Evolutionary conservation across 2,888 invertebrate species (phyloP).

Genomic region (Pyrrhosoma nymphula): DNA sequence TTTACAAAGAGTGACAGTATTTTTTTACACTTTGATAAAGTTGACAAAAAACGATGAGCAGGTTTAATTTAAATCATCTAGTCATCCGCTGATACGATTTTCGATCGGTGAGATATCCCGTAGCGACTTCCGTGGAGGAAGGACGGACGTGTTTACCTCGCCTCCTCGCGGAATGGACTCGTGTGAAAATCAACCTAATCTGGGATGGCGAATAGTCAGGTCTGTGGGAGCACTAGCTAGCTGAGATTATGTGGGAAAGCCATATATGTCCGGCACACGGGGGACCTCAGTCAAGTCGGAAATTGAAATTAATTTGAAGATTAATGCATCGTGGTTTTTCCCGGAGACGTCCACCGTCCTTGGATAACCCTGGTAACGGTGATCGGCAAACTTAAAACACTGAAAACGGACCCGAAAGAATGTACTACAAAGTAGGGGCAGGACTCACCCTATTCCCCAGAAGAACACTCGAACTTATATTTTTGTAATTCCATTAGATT

Average conservation of each 20-base stretch:
- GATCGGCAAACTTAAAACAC: too few species aligned
- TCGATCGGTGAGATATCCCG: constrained; percentile 15
- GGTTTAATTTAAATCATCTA: constrained; percentile 59
- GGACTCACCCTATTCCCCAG: too few species aligned
- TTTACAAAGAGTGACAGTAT: constrained; percentile 67
- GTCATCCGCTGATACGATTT: constrained; percentile 60
- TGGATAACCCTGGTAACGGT: too few species aligned
- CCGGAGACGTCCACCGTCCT: too few species aligned
- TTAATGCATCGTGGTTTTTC: too few species aligned
- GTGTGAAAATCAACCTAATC: background rate
- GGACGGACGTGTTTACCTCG: background rate
- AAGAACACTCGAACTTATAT: too few species aligned
- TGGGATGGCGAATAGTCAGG: background rate
- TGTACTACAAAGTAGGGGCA: too few species aligned
- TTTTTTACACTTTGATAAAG: constrained; percentile 67
- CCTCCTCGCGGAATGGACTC: background rate
- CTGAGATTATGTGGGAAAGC: background rate
- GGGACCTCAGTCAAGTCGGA: background rate
- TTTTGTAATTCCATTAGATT: too few species aligned
- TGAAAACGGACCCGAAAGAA: too few species aligned
- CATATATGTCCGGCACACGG: background rate
- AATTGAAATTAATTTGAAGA: too few species aligned
- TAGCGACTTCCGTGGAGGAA: background rate
- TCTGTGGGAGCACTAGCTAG: background rate
- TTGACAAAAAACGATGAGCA: constrained; percentile 56